These are phyloP conservation scores for Anas platyrhynchos DNA, from an alignment of 2,113 vertebrate genomes.

Conservation along the genomic window DNA sequence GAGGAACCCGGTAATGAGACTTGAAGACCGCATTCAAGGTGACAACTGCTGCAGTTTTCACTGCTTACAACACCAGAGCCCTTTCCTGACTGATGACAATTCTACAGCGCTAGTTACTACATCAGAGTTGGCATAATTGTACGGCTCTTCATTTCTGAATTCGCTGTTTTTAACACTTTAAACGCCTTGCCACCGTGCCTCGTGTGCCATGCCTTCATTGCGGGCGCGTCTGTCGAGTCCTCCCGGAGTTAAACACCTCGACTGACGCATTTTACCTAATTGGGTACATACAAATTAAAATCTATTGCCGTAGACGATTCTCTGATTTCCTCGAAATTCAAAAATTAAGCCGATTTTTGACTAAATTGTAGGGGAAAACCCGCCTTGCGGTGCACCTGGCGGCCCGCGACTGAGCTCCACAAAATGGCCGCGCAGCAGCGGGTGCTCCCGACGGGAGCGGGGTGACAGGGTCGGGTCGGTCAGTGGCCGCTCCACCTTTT, in stretches of 20 bases:
- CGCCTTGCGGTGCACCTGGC: fast-evolving
- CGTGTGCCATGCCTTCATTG: not conserved
- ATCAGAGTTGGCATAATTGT: not conserved
- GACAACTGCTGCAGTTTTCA: not conserved
- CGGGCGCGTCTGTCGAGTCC: fast-evolving
- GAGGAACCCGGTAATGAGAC: not conserved
- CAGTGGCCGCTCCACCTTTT: no score
- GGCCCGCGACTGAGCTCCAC: not conserved
- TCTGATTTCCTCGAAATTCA: not conserved
- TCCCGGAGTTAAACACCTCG: not conserved
- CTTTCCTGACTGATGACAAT: not conserved
- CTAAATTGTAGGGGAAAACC: fast-evolving
- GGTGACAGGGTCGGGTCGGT: fast-evolving
- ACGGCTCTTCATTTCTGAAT: not conserved
- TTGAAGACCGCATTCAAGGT: not conserved
- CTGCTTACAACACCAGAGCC: not conserved
- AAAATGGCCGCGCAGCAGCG: not conserved
- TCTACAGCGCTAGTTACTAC: not conserved
- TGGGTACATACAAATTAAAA: not conserved
- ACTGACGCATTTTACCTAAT: not conserved
- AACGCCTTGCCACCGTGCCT: fast-evolving
- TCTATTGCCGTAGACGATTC: not conserved
- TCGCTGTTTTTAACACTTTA: not conserved
- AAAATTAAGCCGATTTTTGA: not conserved
- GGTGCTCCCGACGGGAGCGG: fast-evolving